Evolutionary conservation across 2,888 invertebrate species (phyloP), one percentile per base, ranked within the genome.

Genomic region (Lepetodrilus schrolli): DNA sequence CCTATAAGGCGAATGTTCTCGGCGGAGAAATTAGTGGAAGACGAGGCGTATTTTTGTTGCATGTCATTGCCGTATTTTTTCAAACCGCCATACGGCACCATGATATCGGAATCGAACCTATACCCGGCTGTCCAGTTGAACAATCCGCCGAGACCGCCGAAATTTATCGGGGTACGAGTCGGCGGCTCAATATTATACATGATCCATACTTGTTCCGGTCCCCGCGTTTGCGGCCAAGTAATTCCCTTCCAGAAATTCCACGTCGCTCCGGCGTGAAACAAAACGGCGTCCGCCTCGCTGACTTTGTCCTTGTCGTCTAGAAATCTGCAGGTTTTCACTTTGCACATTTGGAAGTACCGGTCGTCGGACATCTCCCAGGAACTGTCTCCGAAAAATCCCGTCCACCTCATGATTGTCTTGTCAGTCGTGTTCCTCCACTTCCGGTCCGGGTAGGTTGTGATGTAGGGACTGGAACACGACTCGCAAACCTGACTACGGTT

Each of bases 61-160:
- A 68, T 58, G 74, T 80, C 37, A 7, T 21, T 10, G 23, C 76
- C 50, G 47, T 72, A 68, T 72, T 51, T 51, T 26, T 66, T 68
- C 76, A 49, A 66, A 30, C 76, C 75, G 1, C 84, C 85, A 72
- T 83, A 85, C 0, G 78, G 77, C 17, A 80, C 80, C 0, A 76
- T 75, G 2, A 86, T 79, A 34, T 82, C 81, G 0, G 86, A 78
- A 71, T 86, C 85, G 30, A 73, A 66, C 23, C 84, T 75, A 73
- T 84, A 84, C 76, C 79, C 82, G 7, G 77, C 75, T 0, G 86
- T 86, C 86, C 85, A 86, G 73, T 86, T 86, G 71, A 86, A 85
- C 5, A 83, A 20, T 0, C 79, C 78, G 20, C 78, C 79, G 5
- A 83, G 76, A 21, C 75, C 72, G 4, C 36, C 70, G 13, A 80